Evolutionary conservation across 2,113 vertebrate species (phyloP), one percentile per base, ranked within the genome.

Genomic region (Cervus canadensis): DNA sequence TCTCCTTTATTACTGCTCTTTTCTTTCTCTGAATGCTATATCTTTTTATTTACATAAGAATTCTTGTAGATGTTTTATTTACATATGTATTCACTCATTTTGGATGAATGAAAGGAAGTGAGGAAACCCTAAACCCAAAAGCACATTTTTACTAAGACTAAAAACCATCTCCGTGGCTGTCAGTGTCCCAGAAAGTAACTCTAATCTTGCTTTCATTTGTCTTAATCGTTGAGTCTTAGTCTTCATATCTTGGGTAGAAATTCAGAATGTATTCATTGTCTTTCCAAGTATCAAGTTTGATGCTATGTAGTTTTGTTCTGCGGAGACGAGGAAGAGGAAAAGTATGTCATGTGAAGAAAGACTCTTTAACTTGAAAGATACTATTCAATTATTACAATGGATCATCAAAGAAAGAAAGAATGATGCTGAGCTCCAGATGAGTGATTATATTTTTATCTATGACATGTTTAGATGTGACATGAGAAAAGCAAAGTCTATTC

Each of bases 1-100:
- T 95, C n/a, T 97, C 95, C 97, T 98, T 98, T 98, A 98, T 98
- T 98, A 86, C 98, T 98, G 98, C 98, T 99, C 98, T 99, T 99
- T 99, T 98, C 98, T 98, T 98, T 98, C 89, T 90, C 97, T 96
- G 97, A 96, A 91, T 91, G 82, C 10, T 76, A 94, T 98, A 98
- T 96, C 89, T 97, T 99, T 99, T 98, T 98, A 98, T 99, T 98
- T 98, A 98, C 98, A 95, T 95, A 95, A 96, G 93, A 94, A 98
- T 95, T 95, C 91, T 91, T 90, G 71, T 89, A 97, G 88, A 93
- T 97, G 82, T 98, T 99, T 98, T 98, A 97, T 98, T 99, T 98
- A 97, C 98, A 99, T 97, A 98, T 98, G 95, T 97, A 98, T 98
- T 97, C 94, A 97, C 84, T 36, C 15, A 94, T 97, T 98, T 96